A percentile compares a stretch with the other conserved stretches of the same genome.
phyloP scores from a whole-genome alignment of 2,797 vertebrate species.

The Lacerta viridis region DNA sequence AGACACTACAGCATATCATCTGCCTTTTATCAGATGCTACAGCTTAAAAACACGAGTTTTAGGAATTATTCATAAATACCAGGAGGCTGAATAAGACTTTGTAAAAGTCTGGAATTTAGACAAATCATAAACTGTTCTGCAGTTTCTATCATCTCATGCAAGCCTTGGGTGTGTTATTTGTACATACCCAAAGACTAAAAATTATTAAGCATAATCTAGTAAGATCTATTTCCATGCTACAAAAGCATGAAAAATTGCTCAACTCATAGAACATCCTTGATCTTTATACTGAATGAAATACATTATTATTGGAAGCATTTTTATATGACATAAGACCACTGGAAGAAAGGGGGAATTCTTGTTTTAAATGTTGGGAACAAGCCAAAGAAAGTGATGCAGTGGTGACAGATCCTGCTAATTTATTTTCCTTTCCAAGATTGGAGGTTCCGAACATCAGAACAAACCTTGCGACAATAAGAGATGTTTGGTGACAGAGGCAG shows the following conservation, averaged over 20 bases:
- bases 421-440: too few relatives aligned
- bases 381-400: neutral
- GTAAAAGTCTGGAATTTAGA: slow-evolving; percentile 63
- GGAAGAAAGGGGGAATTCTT: neutral
- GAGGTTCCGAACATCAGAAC: too few relatives aligned
- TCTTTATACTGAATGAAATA: neutral
- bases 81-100: slow-evolving; percentile 57
- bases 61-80: slow-evolving; percentile 44
- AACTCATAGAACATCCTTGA: neutral
- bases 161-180: slow-evolving; percentile 66
- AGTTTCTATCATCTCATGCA: slow-evolving; percentile 63
- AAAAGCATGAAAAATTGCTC: neutral
- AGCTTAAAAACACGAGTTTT: slow-evolving; percentile 56
- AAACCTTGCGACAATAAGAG: too few relatives aligned
- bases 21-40: neutral
- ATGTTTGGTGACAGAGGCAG: too few relatives aligned
- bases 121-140: slow-evolving; percentile 50
- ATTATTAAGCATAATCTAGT: slow-evolving; percentile 41
- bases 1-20: neutral
- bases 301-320: neutral
- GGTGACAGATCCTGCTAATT: neutral
- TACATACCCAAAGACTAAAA: slow-evolving; percentile 46
- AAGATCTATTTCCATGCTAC: slow-evolving; percentile 37
- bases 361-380: neutral
- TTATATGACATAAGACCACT: neutral